phyloP scores from a whole-genome alignment of 2,113 vertebrate genomes.

The Sminthopsis crassicaudata region DNA sequence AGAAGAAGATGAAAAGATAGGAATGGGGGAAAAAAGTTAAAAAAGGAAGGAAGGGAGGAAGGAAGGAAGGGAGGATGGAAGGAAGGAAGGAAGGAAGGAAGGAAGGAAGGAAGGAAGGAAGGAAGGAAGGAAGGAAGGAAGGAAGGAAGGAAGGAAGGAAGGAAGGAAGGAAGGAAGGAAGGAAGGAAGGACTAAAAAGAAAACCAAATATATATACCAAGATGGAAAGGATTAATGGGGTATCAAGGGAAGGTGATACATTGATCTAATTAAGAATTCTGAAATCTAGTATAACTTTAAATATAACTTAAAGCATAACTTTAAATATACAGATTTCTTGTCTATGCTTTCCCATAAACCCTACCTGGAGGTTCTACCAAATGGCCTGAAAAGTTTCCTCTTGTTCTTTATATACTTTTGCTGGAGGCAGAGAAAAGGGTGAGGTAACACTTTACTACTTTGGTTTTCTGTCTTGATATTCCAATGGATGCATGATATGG shows the following conservation, averaged over 20 bases:
- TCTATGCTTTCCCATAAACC: background rate
- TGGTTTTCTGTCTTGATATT: background rate
- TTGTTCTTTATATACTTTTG: background rate
- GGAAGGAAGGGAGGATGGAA: background rate
- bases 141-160: too few species aligned
- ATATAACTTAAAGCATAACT: too few species aligned
- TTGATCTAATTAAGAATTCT: too few species aligned
- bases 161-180: too few species aligned
- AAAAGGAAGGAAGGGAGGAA: background rate
- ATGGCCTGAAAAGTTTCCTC: background rate
- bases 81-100: too few species aligned
- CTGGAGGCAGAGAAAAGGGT: background rate
- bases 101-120: too few species aligned
- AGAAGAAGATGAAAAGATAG: slow-evolving; percentile 59
- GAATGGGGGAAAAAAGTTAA: slow-evolving; percentile 21
- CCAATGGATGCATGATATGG: background rate
- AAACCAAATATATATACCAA: too few species aligned
- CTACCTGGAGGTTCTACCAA: background rate
- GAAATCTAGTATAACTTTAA: too few species aligned
- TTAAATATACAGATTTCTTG: background rate
- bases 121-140: too few species aligned
- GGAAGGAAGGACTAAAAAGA: too few species aligned
- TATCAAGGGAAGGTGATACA: too few species aligned
- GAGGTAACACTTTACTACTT: background rate
- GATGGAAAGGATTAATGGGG: too few species aligned